These are phyloP conservation scores for Parelbella ahira DNA, from an alignment of 2,888 invertebrate genomes.

Conservation along the genomic window DNA sequence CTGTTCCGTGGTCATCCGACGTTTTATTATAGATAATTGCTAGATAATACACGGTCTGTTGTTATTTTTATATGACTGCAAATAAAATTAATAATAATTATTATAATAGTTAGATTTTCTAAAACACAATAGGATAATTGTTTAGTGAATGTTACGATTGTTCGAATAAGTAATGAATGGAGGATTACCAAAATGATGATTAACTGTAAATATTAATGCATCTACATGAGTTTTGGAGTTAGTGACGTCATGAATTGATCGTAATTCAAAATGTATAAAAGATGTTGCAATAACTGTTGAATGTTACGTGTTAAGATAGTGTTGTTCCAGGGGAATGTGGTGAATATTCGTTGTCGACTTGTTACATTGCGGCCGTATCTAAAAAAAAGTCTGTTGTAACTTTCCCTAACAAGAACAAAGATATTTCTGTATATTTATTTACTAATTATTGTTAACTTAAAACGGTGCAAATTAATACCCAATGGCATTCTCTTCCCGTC, in stretches of 20 bases:
- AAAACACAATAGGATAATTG: slow-evolving; percentile 65
- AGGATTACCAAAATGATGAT: slow-evolving; percentile 35
- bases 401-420: too few species aligned
- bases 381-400: too few species aligned
- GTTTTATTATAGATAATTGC: slow-evolving; percentile 73
- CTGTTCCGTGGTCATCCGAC: slow-evolving; percentile 58
- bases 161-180: slow-evolving; percentile 37
- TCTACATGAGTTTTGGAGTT: slow-evolving; percentile 28
- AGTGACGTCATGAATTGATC: slow-evolving; percentile 23
- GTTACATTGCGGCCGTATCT: too few species aligned
- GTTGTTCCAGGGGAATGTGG: too few species aligned
- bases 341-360: too few species aligned
- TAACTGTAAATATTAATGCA: slow-evolving; percentile 35
- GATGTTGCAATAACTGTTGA: too few species aligned
- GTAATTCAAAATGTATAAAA: slow-evolving; percentile 30
- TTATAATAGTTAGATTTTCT: slow-evolving; percentile 71
- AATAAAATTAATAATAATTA: slow-evolving; percentile 41
- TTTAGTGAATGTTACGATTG: slow-evolving; percentile 40
- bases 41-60: slow-evolving; percentile 70
- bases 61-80: slow-evolving; percentile 80
- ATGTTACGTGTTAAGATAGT: too few species aligned
- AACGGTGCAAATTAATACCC: too few species aligned
- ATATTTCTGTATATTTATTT: too few species aligned
- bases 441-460: too few species aligned
- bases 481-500: too few species aligned